These are phyloP conservation scores for Sebastes oblongus DNA, from an alignment of 2,797 vertebrate species.

Conservation along the genomic window DNA sequence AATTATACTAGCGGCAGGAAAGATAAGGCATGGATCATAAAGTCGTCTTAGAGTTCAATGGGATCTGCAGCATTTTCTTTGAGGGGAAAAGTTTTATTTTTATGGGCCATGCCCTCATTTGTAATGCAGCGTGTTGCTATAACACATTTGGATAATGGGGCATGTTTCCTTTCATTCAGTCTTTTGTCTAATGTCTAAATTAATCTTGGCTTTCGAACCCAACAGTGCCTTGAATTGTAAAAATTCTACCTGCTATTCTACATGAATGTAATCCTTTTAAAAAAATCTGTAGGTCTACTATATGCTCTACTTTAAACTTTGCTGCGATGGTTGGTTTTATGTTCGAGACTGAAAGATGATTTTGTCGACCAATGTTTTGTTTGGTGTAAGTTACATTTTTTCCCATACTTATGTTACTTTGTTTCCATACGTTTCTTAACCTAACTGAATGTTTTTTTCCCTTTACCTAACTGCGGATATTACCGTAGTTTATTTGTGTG, in stretches of 20 bases:
- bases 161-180: not conserved
- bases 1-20: not conserved
- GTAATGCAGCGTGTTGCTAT: not conserved
- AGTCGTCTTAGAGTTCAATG: not conserved
- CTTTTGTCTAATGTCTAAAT: not conserved
- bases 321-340: not conserved
- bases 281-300: not conserved
- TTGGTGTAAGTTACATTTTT: too few relatives aligned
- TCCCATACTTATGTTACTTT: too few relatives aligned
- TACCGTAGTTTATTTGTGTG: too few relatives aligned
- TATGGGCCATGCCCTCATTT: not conserved
- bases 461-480: too few relatives aligned
- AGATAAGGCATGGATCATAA: not conserved
- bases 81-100: not conserved
- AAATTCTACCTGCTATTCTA: not conserved
- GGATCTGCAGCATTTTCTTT: not conserved
- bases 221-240: not conserved
- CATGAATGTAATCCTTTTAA: too few relatives aligned
- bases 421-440: too few relatives aligned
- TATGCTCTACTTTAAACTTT: not conserved
- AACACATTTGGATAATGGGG: not conserved
- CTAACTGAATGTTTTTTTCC: too few relatives aligned
- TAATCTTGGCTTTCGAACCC: not conserved
- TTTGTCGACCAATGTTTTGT: not conserved
- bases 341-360: not conserved